Percentiles rank a stretch among this genome's conserved stretches.
These are phyloP conservation scores for Axinella damicornis DNA, from an alignment of 37 sponge, comb jelly and placozoan species.

Conservation along the genomic window DNA sequence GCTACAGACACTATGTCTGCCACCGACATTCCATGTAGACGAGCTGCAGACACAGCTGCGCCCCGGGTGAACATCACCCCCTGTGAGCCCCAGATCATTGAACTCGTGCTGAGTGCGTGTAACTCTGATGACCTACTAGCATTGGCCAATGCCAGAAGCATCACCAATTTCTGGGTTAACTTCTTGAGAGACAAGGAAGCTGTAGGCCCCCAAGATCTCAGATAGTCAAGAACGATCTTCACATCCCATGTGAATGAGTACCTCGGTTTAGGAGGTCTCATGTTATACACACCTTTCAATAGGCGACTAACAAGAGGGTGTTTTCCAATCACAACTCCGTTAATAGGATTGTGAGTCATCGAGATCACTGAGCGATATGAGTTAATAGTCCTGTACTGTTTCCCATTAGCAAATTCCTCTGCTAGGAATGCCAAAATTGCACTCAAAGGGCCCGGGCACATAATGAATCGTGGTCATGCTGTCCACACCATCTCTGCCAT, in stretches of 20 bases:
- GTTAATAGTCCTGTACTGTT: constrained; percentile 11
- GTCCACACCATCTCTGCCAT: constrained; percentile 34
- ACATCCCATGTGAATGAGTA: constrained; percentile 23
- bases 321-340: background rate
- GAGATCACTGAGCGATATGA: constrained; percentile 11
- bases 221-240: background rate
- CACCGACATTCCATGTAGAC: too few relatives aligned
- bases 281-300: constrained; percentile 6
- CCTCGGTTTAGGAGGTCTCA: constrained; percentile 7
- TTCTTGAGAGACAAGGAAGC: background rate
- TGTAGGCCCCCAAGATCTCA: background rate
- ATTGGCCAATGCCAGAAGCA: constrained; percentile 3
- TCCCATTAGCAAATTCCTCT: background rate
- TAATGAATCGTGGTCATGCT: background rate
- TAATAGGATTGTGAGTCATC: background rate
- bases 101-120: too few relatives aligned
- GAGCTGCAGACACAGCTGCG: too few relatives aligned
- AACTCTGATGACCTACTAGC: constrained; percentile 7
- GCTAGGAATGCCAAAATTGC: background rate
- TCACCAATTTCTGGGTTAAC: background rate
- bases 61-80: background rate
- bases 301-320: background rate
- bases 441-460: constrained; percentile 2
- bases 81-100: background rate
- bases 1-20: too few relatives aligned